Conservation (phyloP, 2,888 invertebrate genomes). For the Athalia rosae region DNA sequence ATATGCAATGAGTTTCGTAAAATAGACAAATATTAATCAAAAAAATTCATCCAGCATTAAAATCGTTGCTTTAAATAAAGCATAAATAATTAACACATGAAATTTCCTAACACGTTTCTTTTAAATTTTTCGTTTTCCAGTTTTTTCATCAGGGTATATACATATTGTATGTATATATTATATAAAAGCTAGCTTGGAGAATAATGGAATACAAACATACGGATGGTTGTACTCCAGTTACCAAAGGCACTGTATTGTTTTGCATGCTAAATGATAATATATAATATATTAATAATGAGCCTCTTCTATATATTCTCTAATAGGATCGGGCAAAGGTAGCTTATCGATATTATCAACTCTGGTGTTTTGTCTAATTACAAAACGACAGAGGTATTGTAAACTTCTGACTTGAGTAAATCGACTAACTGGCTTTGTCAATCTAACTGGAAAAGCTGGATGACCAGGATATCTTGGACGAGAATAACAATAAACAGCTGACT, state of each 20-base stretch:
- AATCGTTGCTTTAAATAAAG: slow-evolving; percentile 11
- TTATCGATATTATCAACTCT: slow-evolving; percentile 82
- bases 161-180: not conserved
- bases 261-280: slow-evolving; percentile 19
- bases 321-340: slow-evolving; percentile 79
- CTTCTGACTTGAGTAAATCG: slow-evolving; percentile 83
- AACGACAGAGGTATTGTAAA: slow-evolving; percentile 84
- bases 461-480: slow-evolving; percentile 81
- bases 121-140: not conserved
- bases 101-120: not conserved
- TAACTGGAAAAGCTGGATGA: slow-evolving; percentile 83
- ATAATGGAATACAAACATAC: slow-evolving; percentile 25
- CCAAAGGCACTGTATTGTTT: not conserved
- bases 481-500: slow-evolving; percentile 83
- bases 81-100: slow-evolving; percentile 12
- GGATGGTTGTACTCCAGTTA: not conserved
- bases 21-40: not conserved
- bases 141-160: not conserved
- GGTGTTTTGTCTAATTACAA: slow-evolving; percentile 82
- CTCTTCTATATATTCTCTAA: slow-evolving; percentile 76
- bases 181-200: not conserved
- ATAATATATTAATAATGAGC: slow-evolving; percentile 62
- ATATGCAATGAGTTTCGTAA: not conserved
- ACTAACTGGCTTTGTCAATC: slow-evolving; percentile 84
- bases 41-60: not conserved